Evolutionary conservation across 1,140 invertebrate genomes (phyloP), one percentile per base, ranked within the genome.

Genomic region (Leptopilina boulardi): DNA sequence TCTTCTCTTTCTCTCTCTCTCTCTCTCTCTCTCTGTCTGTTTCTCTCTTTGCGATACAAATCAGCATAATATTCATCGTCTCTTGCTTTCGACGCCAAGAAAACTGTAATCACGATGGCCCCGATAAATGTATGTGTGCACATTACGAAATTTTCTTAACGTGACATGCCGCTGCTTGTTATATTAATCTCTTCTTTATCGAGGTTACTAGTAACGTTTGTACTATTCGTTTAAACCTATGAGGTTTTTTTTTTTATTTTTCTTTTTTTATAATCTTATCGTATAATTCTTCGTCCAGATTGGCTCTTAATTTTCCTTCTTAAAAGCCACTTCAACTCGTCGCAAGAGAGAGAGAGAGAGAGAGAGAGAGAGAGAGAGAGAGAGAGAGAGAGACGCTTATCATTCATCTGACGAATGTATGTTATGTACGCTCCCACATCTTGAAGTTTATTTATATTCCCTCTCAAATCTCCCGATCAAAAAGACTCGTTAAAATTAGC

Each of bases 161-260:
- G 59, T 66, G 59, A 66, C 59, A 66, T 34, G 59, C 26, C 59
- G 59, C 59, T 66, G 59, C 59, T 66, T 66, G 59, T 66, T 66
- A 66, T 66, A 23, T 66, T 66, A 66, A 66, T 34, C 59, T 66
- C 59, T 66, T 66, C 59, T 66, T 34, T 66, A 66, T 34, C 26
- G 26, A 66, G 59, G 59, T 66, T 30, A 66, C 59, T 23, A 66
- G 59, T 30, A 66, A 30, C 59, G 26, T 34, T 66, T n/a, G 3
- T 66, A 66, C 26, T 66, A 30, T 66, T 23, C 26, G 11, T 34
- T 66, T 66, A 30, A 66, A 66, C 13, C 11, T 66, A 66, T 26
- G 56, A 66, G 2, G 34, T 38, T 38, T 38, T 38, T 38, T 38
- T 38, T 38, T 9, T 38, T 0, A 2, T 38, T 38, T 38, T 38